A percentile compares a stretch with the other conserved stretches of the same genome.
These are phyloP conservation scores for Lithophane ornitopus DNA, from an alignment of 2,888 invertebrate genomes.

Conservation along the genomic window DNA sequence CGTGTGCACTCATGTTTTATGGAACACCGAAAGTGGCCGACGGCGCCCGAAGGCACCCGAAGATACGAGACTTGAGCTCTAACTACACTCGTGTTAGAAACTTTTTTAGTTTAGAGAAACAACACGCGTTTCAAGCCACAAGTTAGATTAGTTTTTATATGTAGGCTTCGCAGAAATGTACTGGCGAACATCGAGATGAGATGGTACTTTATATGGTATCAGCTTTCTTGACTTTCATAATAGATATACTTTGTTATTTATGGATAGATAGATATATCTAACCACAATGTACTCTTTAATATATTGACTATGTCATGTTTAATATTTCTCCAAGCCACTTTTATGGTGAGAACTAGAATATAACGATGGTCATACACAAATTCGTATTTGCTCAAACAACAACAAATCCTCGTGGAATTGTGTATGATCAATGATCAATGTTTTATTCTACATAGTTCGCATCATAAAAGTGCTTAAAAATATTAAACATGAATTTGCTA, in stretches of 20 bases:
- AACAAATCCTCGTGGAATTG: no score
- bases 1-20: conserved; percentile 61
- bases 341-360: no score
- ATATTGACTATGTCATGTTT: no score
- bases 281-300: no score
- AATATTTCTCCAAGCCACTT: no score
- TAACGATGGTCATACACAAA: no score
- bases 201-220: conserved; percentile 15
- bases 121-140: conserved; percentile 47
- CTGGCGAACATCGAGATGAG: conserved; percentile 26
- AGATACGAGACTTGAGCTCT: conserved; percentile 39
- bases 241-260: conserved; percentile 2
- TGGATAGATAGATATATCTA: neutral
- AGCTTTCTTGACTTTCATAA: conserved; percentile 26
- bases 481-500: neutral
- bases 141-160: conserved; percentile 61
- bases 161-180: conserved; percentile 26
- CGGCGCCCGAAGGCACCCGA: conserved; percentile 41
- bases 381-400: no score
- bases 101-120: conserved; percentile 53
- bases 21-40: conserved; percentile 46
- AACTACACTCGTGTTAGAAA: conserved; percentile 47
- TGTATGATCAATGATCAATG: conserved; percentile 8
- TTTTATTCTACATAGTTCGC: neutral
- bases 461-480: conserved; percentile 14